These are phyloP conservation scores for Danio tinwini DNA, from an alignment of 2,797 vertebrate species.

Conservation along the genomic window DNA sequence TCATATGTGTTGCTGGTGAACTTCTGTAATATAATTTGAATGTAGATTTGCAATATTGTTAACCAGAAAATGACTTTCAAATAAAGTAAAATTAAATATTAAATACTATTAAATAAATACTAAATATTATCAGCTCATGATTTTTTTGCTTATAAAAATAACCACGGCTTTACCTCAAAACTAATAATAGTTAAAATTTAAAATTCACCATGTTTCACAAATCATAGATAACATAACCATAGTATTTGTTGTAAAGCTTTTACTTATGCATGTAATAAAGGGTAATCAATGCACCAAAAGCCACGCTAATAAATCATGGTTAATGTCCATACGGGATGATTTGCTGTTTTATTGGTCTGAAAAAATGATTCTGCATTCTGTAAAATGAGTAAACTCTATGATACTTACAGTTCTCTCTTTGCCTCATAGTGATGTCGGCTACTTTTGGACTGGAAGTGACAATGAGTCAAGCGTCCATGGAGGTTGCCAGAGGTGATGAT, in stretches of 20 bases:
- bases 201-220: too few species aligned
- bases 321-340: background rate
- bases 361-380: background rate
- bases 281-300: too few species aligned
- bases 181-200: too few species aligned
- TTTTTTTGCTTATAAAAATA: too few species aligned
- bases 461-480: constrained; percentile 63
- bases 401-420: background rate
- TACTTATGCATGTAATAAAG: too few species aligned
- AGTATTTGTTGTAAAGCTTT: too few species aligned
- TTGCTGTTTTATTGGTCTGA: too few species aligned
- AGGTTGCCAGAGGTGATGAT: constrained; percentile 69
- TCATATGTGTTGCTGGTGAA: background rate
- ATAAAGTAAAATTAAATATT: background rate
- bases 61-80: background rate
- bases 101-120: background rate
- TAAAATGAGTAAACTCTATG: background rate
- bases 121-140: background rate
- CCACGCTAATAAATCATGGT: background rate
- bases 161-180: too few species aligned
- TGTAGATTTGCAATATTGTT: constrained; percentile 1
- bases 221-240: too few species aligned
- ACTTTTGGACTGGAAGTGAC: constrained; percentile 70
- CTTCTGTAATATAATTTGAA: background rate
- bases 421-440: constrained; percentile 68